Base-by-base conservation (phyloP, 2,888 invertebrate genomes). In the Cheilosia urbana region DNA sequence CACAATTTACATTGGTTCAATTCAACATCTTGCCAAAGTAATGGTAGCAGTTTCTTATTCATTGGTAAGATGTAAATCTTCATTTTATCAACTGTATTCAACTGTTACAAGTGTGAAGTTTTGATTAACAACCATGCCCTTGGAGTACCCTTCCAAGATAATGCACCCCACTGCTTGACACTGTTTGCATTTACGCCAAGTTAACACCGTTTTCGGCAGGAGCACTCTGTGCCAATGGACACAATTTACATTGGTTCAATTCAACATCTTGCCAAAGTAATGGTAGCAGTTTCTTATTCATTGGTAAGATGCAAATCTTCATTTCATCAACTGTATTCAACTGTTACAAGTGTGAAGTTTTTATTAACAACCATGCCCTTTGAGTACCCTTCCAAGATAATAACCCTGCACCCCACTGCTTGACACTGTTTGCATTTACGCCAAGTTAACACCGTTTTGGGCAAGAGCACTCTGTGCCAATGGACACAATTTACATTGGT, bases 381-480 rank as follows among this genome's bases (percentile, higher is more conserved):
- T 30, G 2, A 30, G 9, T 42, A n/a, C n/a, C 5, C n/a, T n/a
- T 5, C 2, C n/a, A 30, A 15, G 2, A 55, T 4, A 55, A n/a
- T 17, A n/a, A n/a, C n/a, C n/a, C n/a, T n/a, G 47, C 47, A 47
- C 19, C 34, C 24, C n/a, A 27, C 0, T 49, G 13, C 9, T 37
- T 9, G 51, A 21, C 51, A 51, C 17, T 55, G 45, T 34, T 34
- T 57, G 30, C 34, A 30, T 2, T n/a, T 17, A 4, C 34, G 4
- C 34, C 21, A 13, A 13, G 24, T 37, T 19, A 55, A 55, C 5
- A 45, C 17, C 2, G 24, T 55, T 55, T 27, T 15, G n/a, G 34
- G 72, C 72, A 72, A 72, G 77, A 55, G 77, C 68, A 77, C 77
- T 69, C 60, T 77, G 77, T 2, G 62, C 77, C 69, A 53, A 69